phyloP scores from a whole-genome alignment of 92 coral and sea anemone species.

The Heliopora coerulea region DNA sequence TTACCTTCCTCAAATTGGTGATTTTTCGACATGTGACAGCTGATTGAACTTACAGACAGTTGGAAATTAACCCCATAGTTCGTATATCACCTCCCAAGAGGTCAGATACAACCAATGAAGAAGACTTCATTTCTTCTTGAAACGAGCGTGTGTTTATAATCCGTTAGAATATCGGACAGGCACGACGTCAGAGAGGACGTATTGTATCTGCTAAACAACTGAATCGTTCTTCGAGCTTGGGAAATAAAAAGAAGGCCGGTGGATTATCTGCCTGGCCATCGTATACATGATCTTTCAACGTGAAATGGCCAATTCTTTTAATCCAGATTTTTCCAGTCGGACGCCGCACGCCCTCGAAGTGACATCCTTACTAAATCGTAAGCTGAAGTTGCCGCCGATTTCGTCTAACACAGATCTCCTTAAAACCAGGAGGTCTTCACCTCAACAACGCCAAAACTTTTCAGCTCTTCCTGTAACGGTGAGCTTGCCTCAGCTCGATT shows the following conservation, averaged over 20 bases:
- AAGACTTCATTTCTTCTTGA: too few species aligned
- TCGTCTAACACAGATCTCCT: not conserved
- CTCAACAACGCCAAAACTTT: not conserved
- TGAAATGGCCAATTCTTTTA: not conserved
- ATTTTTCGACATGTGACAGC: too few species aligned
- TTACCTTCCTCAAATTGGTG: too few species aligned
- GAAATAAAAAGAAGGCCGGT: too few species aligned
- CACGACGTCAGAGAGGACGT: not conserved
- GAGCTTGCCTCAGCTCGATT: constrained; percentile 5
- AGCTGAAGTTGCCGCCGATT: constrained; percentile 29
- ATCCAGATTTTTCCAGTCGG: not conserved
- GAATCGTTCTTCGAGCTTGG: too few species aligned
- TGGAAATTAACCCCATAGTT: not conserved
- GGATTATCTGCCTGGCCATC: not conserved
- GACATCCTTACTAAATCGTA: constrained; percentile 1
- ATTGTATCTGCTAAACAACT: too few species aligned
- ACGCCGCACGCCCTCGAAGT: not conserved
- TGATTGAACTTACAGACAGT: not conserved
- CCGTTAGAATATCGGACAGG: not conserved
- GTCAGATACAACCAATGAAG: too few species aligned
- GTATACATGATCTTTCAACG: not conserved
- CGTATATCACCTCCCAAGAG: not conserved
- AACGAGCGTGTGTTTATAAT: too few species aligned
- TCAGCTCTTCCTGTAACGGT: not conserved
- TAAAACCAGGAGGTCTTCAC: not conserved